These are phyloP conservation scores for Meloidogyne chitwoodi DNA, from an alignment of 1,140 invertebrate species.

Conservation along the genomic window DNA sequence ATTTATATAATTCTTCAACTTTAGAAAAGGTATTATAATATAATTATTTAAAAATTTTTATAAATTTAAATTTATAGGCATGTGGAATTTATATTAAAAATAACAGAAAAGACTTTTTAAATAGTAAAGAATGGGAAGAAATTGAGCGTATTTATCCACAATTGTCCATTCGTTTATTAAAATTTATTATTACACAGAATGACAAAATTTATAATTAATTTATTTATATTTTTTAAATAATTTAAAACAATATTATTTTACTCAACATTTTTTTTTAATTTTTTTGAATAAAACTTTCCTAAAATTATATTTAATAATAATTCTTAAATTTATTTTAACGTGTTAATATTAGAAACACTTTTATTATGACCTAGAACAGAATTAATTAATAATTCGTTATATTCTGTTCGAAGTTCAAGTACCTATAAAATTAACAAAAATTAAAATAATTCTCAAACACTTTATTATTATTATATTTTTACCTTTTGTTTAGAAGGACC, in stretches of 20 bases:
- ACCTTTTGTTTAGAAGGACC: constrained; percentile 28
- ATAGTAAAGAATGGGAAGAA: background rate
- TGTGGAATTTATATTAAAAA: background rate
- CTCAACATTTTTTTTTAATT: too few relatives aligned
- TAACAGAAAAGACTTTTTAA: background rate
- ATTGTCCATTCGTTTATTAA: background rate
- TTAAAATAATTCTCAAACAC: too few relatives aligned
- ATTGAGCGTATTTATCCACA: background rate
- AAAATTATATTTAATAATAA: too few relatives aligned
- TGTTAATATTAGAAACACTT: too few relatives aligned
- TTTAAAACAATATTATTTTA: too few relatives aligned
- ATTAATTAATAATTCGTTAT: constrained; percentile 20
- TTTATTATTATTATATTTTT: background rate
- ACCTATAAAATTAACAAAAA: constrained; percentile 17
- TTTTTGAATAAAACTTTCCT: too few relatives aligned
- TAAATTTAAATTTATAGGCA: background rate
- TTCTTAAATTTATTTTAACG: too few relatives aligned
- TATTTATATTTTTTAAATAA: too few relatives aligned
- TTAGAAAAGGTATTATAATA: background rate
- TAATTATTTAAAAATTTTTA: background rate
- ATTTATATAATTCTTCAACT: background rate
- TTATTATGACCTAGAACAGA: background rate
- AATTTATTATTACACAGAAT: too few relatives aligned
- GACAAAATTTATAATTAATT: too few relatives aligned
- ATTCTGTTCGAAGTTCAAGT: constrained; percentile 15